Evolutionary conservation across 2,797 vertebrate species (phyloP), one percentile per base, ranked within the genome.

Genomic region (Hemibagrus guttatus): DNA sequence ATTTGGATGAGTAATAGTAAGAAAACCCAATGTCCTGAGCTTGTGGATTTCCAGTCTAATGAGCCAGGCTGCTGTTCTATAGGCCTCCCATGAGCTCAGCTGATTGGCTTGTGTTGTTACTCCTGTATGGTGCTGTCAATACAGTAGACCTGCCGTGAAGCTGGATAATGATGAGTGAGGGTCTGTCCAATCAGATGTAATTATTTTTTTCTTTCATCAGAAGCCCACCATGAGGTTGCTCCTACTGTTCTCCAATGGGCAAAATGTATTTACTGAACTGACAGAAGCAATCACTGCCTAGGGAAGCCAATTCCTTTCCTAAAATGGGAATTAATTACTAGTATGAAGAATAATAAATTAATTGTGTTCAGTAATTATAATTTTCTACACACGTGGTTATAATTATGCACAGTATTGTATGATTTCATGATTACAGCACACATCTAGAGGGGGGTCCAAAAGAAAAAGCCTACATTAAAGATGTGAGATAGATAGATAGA

Each of bases 71-170:
- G 59, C 74, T 83, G 83, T 39, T 21, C 54, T 79, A 42, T 75
- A 39, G 68, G 71, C 80, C 81, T 89, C 81, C 85, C 54, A 42
- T 82, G 83, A 64, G 83, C 84, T 84, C 7, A 42, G 19, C 82
- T 88, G 84, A 90, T 88, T 89, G 76, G 56, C 85, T 85, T 82
- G 58, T 84, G 85, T 88, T 88, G 83, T 89, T 84, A 54, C 85
- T 87, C 39, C 56, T 85, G 71, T 87, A 69, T 76, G 84, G 75
- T 88, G 87, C 83, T 87, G 87, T 88, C 85, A 88, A 26, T 89
- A 85, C 71, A 86, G 83, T 7, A 87, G 85, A 84, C 69, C 71
- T 54, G 63, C 46, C 14, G 85, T 66, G 84, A 61, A 84, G 54
- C 85, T 85, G 86, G 84, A 88, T 86, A 84, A 83, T 88, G 84